phyloP scores from a whole-genome alignment of 1,140 invertebrate genomes.

The Portunus trituberculatus region DNA sequence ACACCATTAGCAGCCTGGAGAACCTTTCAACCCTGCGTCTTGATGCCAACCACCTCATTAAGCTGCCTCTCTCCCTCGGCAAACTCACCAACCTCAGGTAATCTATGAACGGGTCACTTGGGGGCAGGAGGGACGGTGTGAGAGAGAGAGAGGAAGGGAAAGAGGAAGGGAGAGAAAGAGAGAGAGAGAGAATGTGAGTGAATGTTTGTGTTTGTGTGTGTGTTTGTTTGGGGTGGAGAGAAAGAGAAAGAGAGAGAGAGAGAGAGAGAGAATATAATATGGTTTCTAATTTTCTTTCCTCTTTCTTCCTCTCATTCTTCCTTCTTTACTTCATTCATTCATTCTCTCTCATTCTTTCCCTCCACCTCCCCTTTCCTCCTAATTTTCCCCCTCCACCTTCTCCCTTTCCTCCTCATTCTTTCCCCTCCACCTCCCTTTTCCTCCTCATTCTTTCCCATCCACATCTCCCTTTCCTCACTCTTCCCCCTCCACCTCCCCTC shows the following conservation, averaged over 20 bases:
- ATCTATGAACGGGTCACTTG: neutral
- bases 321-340: neutral
- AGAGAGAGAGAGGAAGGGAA: no score
- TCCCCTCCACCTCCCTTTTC: no score
- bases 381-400: neutral
- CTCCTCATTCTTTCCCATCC: neutral
- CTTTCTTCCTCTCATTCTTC: neutral
- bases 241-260: no score
- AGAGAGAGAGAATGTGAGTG: no score
- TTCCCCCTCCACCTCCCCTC: neutral
- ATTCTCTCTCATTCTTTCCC: no score
- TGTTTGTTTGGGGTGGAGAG: neutral
- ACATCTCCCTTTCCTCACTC: neutral
- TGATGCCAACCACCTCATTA: conserved; percentile 17
- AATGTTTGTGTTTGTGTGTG: no score
- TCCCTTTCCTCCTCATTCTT: neutral
- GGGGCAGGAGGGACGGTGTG: no score
- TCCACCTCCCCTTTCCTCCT: no score
- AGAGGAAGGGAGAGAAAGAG: no score
- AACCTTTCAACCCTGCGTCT: conserved; percentile 25
- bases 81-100: conserved; percentile 47
- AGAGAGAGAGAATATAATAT: no score
- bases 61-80: conserved; percentile 49
- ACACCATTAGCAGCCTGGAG: conserved; percentile 16
- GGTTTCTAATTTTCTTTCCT: no score